Base-by-base conservation (phyloP, 2,888 invertebrate species). In the Vanessa cardui region DNA sequence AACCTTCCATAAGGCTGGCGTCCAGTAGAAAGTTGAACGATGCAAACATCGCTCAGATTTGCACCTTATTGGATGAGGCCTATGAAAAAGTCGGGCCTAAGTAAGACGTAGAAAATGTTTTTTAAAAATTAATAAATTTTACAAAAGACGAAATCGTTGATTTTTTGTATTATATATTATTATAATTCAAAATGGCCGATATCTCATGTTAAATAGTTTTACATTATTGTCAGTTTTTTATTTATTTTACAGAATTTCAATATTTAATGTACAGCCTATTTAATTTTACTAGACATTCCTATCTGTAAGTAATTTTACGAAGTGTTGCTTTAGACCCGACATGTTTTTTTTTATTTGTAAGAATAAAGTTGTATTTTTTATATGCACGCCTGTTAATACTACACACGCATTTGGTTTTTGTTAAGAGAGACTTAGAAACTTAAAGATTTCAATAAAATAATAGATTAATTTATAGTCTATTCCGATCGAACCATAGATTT, bases 1-100 rank as follows among this genome's bases (percentile, higher is more conserved):
- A 94, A 72, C 96, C 96, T 1, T 96, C 96, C 70, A 94, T 98
- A 58, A 93, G 97, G 58, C 82, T 98, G 50, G 94, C 96, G 0
- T 94, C 96, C 0, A 97, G 95, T 78, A 93, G 94, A 47, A 92
- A 94, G 62, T 83, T 97, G 16, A 94, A 93, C 0, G 88, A 94
- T 64, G 89, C 92, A 0, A 96, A 96, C 72, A 95, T 97, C n/a
- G 68, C 85, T 0, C 58, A 83, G 31, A 76, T 93, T 6, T 86
- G 88, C 33, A 68, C 78, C 0, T 69, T 93, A 45, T 76, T 93
- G 9, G 91, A 90, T 21, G 87, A 91, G 64, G 93, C 92, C 0
- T 92, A 90, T 71, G 87, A 87, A 26, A 64, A 58, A 20, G 68
- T 68, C 26, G 68, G 64, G 7, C 64, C 64, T 4, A 45, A 44